Evolutionary conservation across 2,888 invertebrate genomes (phyloP).

Genomic region (Sinotaia quadrata): DNA sequence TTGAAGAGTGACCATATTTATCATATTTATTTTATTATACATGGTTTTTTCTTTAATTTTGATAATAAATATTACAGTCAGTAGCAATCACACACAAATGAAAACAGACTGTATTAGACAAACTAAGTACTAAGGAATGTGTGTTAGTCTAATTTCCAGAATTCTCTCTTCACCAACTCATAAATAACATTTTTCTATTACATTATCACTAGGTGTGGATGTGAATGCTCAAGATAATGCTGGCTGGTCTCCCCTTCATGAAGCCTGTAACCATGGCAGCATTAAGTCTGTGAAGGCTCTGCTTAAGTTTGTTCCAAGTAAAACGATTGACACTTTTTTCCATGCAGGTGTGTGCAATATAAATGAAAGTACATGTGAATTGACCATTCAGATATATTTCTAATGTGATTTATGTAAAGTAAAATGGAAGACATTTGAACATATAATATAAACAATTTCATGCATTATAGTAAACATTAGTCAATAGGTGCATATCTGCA

Average conservation of each 20-base stretch:
- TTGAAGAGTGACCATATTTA: too few species aligned
- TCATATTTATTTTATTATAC: too few species aligned
- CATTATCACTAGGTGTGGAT: slow-evolving; percentile 76
- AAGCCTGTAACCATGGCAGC: slow-evolving; percentile 78
- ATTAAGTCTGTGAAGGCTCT: slow-evolving; percentile 76
- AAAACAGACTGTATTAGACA: too few species aligned
- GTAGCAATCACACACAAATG: too few species aligned
- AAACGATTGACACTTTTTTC: slow-evolving; percentile 57
- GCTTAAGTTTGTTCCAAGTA: slow-evolving; percentile 73
- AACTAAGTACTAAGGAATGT: too few species aligned
- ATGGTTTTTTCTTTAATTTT: too few species aligned
- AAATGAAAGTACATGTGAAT: too few species aligned
- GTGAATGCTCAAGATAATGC: slow-evolving; percentile 80
- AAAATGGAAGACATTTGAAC: not conserved
- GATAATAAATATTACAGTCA: too few species aligned
- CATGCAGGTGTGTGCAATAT: slow-evolving; percentile 45
- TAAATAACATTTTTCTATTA: slow-evolving; percentile 5
- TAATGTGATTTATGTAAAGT: not conserved
- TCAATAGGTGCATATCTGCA: too few species aligned
- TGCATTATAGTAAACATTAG: too few species aligned
- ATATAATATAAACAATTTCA: too few species aligned
- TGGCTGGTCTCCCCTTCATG: slow-evolving; percentile 83
- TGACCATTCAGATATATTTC: too few species aligned
- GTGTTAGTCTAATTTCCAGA: not conserved
- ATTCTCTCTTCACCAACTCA: not conserved